phyloP scores from a whole-genome alignment of 1,140 invertebrate genomes.

The Pteromalus puparum region DNA sequence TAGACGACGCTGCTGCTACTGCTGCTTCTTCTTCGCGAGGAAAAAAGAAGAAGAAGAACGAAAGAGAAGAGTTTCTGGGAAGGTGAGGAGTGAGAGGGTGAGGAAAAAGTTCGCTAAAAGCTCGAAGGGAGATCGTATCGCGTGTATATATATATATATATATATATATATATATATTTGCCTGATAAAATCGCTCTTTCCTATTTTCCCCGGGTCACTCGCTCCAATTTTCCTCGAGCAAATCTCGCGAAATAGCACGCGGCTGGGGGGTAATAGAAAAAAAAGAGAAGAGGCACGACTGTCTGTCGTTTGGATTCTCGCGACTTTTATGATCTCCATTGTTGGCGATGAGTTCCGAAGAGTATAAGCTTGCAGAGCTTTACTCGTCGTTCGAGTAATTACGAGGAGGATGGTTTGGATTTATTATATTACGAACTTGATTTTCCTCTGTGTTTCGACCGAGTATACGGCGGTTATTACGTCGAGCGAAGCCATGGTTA shows the following conservation, averaged over 20 bases:
- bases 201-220: constrained; percentile 33
- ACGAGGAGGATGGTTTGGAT: too few species aligned
- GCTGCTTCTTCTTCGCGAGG: background rate
- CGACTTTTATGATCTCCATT: background rate
- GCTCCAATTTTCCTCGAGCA: constrained; percentile 27
- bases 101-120: constrained; percentile 21
- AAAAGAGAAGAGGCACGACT: constrained; percentile 2
- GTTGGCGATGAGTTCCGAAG: background rate
- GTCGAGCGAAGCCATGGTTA: too few species aligned
- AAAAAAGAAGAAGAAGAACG: background rate
- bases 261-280: background rate
- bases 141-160: constrained; percentile 28
- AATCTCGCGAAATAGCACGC: background rate
- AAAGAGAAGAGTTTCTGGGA: background rate
- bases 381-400: too few species aligned
- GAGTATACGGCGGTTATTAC: too few species aligned
- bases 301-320: background rate
- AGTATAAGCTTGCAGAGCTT: too few species aligned
- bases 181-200: constrained; percentile 39
- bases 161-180: constrained; percentile 39
- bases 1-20: background rate
- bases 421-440: too few species aligned
- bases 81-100: too few species aligned
- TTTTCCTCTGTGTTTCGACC: too few species aligned
- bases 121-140: constrained; percentile 11